Evolutionary conservation across 2,888 invertebrate genomes (phyloP), one percentile per base, ranked within the genome.

Genomic region (Athetis lepigone): DNA sequence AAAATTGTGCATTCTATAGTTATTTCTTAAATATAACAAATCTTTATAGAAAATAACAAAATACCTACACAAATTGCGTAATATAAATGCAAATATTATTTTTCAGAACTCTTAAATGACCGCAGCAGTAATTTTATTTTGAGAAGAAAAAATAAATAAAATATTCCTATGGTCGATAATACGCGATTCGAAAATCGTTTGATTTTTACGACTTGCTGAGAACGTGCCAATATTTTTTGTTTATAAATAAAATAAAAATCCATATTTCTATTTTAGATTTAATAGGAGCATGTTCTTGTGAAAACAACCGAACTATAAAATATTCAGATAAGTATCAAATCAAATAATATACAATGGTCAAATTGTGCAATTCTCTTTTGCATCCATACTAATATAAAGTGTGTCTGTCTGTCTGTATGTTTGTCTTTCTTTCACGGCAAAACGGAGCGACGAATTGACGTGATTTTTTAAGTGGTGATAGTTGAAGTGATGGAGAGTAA

Each of bases 191-290:
- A 43, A 55, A 66, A 58, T 54, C 56, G 54, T 61, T 72, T 61
- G 49, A 61, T 51, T 62, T 70, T 72, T 73, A 72, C 29, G 62
- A 55, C 50, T 47, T 59, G 43, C 16, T 58, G 46, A 67, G n/a
- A 46, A 33, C 36, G 40, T 50, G 47, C 33, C 8, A 55, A 71
- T 51, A 58, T 21, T 19, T 29, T 23, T 55, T 57, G 16, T 55
- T 46, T 56, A 21, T 39, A 27, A 52, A 27, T n/a, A 27, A 46
- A 57, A 52, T 8, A 27, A 39, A 19, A 47, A 45, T 13, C 8
- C 1, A 1, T 47, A 45, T 46, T 29, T 25, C 11, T 39, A 43
- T 37, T 67, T 59, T 21, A 9, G 1, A 33, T 33, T 50, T 16
- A 13, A 18, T 51, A 8, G n/a, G n/a, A n/a, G n/a, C n/a, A n/a